Percentiles rank a stretch among this genome's conserved stretches.
Conservation (phyloP, 2,113 vertebrate species). For the Gasterosteus nipponicus region DNA sequence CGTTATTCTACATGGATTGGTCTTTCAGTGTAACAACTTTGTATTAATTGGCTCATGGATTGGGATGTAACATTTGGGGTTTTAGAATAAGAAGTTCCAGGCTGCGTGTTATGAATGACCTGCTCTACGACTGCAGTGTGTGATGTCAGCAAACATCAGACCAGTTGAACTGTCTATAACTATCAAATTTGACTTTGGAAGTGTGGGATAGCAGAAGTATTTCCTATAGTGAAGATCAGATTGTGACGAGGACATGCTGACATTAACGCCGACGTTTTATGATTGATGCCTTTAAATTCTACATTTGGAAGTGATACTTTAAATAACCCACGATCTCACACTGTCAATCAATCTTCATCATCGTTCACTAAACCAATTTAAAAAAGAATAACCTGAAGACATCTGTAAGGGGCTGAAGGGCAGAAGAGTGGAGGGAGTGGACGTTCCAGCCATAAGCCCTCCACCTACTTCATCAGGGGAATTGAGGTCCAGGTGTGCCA, state of each 20-base stretch:
- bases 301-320: background rate
- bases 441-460: too few relatives aligned
- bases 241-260: background rate
- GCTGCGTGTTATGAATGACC: background rate
- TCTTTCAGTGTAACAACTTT: background rate
- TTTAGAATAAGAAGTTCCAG: background rate
- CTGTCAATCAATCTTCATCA: background rate
- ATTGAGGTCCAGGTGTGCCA: too few relatives aligned
- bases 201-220: background rate
- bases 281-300: background rate
- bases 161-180: background rate
- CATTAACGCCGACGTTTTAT: background rate
- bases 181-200: background rate
- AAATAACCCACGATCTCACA: background rate
- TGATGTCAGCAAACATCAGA: constrained; percentile 1
- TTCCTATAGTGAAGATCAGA: background rate
- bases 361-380: background rate
- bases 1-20: background rate
- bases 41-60: constrained; percentile 3
- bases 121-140: too few relatives aligned
- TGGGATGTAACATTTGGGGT: background rate
- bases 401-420: too few relatives aligned
- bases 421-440: too few relatives aligned
- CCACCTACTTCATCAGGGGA: too few relatives aligned
- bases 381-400: background rate